Base-by-base conservation (phyloP, 64 coral and sea anemone species). In the Astreopora myriophthalma region DNA sequence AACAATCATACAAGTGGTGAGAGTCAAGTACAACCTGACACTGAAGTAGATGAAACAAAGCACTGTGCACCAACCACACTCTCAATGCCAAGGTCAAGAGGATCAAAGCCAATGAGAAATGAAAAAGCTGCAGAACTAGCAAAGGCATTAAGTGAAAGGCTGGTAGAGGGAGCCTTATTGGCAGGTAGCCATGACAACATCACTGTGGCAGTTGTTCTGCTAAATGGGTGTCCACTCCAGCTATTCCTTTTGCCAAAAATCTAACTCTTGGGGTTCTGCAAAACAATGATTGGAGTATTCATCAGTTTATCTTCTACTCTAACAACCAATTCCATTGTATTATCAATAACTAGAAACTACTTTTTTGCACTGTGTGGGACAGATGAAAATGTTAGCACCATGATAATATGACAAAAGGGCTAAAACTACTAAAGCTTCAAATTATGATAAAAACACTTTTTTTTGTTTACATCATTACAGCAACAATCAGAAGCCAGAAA, bases 171-270 rank as follows among this genome's bases (percentile, higher is more conserved):
- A 55, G 91, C 95, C 7, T 42, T 97, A 31, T 39, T 97, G 48
- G 95, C 95, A 55, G 95, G 95, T 1, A 94, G 85, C 17, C 71
- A 76, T 24, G 92, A 97, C 73, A 97, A 97, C 89, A 71, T 89
- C 34, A 97, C 95, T 73, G 95, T 71, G 35, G 84, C 70, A 44
- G 91, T 97, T 22, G 69, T 97, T 38, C 89, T 97, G 17, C 91
- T 97, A 26, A 90, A 87, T 60, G 95, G 95, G 9, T 97, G 95
- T 39, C 95, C 95, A 17, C 72, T 97, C 39, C 95, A 97, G 26
- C 89, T 91, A 66, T 97, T 97, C 37, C 74, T 97, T 36, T 57
- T 97, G 22, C 95, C 95, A 74, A 79, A 87, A 77, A 55, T 85
- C 0, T 73, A 83, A 52, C 42, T 3, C 14, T 42, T 74, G 51